These are phyloP conservation scores for Oceanodroma leucorhoa DNA, from an alignment of 2,797 vertebrate species.

Conservation along the genomic window DNA sequence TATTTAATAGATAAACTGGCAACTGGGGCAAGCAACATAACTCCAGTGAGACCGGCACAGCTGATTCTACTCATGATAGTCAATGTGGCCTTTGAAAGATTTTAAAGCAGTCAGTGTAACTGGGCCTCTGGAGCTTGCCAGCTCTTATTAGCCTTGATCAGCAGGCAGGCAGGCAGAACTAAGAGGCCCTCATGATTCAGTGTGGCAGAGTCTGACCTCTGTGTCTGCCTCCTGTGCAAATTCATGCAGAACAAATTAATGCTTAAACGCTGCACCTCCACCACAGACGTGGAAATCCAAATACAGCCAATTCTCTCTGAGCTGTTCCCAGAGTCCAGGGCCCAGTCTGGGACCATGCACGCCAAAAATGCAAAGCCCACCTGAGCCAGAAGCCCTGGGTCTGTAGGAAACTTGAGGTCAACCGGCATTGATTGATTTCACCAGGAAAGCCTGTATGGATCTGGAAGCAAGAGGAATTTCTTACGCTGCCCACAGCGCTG, in stretches of 20 bases:
- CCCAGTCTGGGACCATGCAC: accelerated
- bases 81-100: not conserved
- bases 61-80: not conserved
- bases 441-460: not conserved
- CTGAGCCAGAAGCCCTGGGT: not conserved
- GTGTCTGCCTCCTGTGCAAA: slow-evolving; percentile 44
- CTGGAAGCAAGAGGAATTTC: not conserved
- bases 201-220: slow-evolving; percentile 4
- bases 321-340: not conserved
- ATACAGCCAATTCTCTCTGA: not conserved
- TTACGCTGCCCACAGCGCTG: accelerated
- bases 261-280: not conserved
- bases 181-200: slow-evolving; percentile 15
- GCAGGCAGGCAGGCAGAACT: slow-evolving; percentile 29
- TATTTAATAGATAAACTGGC: not conserved
- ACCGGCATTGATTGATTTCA: not conserved
- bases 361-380: not conserved
- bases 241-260: slow-evolving; percentile 31
- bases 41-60: not conserved
- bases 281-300: not conserved
- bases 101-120: not conserved
- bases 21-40: not conserved
- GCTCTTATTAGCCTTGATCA: slow-evolving; percentile 29
- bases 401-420: not conserved
- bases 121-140: slow-evolving; percentile 35